These are phyloP conservation scores for Drosophila ohnishii DNA, from an alignment of 1,140 invertebrate species.

Conservation along the genomic window DNA sequence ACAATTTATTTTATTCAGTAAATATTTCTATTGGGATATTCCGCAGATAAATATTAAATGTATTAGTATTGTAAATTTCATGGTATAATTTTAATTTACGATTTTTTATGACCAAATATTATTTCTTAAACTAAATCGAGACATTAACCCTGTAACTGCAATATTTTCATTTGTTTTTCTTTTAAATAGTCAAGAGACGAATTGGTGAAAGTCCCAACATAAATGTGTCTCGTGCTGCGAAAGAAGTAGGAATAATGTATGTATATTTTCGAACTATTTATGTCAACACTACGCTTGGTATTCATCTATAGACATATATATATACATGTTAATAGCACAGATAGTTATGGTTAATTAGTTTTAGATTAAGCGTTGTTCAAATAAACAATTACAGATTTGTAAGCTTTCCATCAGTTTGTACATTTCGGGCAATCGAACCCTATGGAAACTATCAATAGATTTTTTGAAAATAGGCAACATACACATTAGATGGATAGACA, in stretches of 20 bases:
- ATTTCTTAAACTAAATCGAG: conserved; percentile 29
- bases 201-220: background rate
- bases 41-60: conserved; percentile 43
- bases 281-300: conserved; percentile 13
- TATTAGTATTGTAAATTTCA: conserved; percentile 36
- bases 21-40: conserved; percentile 61
- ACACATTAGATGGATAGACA: too few species aligned
- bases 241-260: conserved; percentile 1
- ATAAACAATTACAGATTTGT: too few species aligned
- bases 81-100: conserved; percentile 28
- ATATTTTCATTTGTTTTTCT: background rate
- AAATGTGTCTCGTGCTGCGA: conserved; percentile 1
- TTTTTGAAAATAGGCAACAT: too few species aligned
- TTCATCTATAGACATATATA: conserved; percentile 24
- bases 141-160: conserved; percentile 7
- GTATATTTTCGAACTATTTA: conserved; percentile 32
- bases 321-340: too few species aligned
- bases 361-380: too few species aligned
- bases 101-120: conserved; percentile 18
- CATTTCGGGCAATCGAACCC: too few species aligned
- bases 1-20: conserved; percentile 75
- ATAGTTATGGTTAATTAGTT: too few species aligned
- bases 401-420: too few species aligned
- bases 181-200: conserved; percentile 3
- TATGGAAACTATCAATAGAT: too few species aligned